Conservation (phyloP, 1,140 invertebrate genomes). For the Heliothis subflexa region DNA sequence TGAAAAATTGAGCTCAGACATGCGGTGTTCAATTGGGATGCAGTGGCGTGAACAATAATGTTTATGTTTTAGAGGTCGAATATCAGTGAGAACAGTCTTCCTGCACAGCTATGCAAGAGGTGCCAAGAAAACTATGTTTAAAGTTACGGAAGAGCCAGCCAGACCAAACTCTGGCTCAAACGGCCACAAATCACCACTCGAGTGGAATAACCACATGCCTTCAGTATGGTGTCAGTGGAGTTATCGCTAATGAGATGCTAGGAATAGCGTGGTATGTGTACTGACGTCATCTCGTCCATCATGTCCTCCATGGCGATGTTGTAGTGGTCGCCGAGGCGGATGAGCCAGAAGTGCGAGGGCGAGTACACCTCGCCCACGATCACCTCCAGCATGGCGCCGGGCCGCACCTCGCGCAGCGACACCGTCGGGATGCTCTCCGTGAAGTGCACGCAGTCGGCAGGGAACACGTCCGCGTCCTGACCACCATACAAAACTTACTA, state of each 20-base stretch:
- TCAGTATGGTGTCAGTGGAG: too few species aligned
- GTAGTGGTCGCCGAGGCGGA: conserved; percentile 66
- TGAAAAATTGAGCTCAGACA: too few species aligned
- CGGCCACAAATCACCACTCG: too few species aligned
- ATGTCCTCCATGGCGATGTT: conserved; percentile 71
- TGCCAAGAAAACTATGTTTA: too few species aligned
- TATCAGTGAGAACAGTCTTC: too few species aligned
- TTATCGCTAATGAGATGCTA: background rate
- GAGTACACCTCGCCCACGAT: conserved; percentile 78
- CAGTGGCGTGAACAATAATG: too few species aligned
- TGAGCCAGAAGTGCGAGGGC: conserved; percentile 78
- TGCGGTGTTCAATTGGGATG: too few species aligned
- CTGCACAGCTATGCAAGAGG: too few species aligned
- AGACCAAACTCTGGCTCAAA: too few species aligned
- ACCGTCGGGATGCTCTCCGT: conserved; percentile 66
- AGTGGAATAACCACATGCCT: too few species aligned
- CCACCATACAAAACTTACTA: background rate
- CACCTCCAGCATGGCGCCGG: conserved; percentile 68
- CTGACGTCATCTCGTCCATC: conserved; percentile 80
- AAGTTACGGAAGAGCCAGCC: too few species aligned
- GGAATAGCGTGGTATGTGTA: background rate
- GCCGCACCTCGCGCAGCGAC: conserved; percentile 49
- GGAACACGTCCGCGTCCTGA: conserved; percentile 78
- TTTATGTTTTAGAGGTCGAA: too few species aligned
- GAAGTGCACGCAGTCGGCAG: conserved; percentile 72